phyloP scores from a whole-genome alignment of 2,888 invertebrate species.

The Acanthopleura granulata region DNA sequence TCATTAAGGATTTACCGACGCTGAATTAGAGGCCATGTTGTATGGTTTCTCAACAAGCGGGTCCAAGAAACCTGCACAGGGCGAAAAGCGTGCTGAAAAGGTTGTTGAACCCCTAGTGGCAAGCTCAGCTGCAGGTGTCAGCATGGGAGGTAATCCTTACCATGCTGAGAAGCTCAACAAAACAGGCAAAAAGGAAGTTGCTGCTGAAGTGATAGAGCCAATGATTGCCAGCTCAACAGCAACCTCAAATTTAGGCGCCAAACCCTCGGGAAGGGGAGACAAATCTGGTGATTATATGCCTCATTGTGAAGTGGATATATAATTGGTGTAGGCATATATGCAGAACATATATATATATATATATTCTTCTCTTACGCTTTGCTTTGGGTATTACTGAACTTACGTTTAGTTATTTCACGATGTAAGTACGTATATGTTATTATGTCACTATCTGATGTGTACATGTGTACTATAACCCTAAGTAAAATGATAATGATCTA shows the following conservation, averaged over 20 bases:
- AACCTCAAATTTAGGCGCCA: not conserved
- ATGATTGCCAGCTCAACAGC: not conserved
- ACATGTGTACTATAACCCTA: no score
- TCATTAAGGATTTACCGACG: not conserved
- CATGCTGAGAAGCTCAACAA: constrained; percentile 4
- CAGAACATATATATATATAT: no score
- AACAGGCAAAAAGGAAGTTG: not conserved
- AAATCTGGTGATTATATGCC: no score
- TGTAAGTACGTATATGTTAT: no score
- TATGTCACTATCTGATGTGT: no score
- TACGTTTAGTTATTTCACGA: no score
- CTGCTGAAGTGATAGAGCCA: not conserved
- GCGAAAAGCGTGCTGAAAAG: not conserved
- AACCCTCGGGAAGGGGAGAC: not conserved
- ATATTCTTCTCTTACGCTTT: no score
- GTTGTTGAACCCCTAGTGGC: not conserved
- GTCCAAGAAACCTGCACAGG: not conserved
- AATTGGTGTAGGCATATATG: no score
- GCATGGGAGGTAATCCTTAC: constrained; percentile 2
- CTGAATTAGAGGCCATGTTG: constrained; percentile 1
- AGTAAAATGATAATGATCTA: no score
- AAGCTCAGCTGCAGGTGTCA: not conserved
- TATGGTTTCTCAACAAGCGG: not conserved
- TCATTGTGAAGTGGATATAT: no score
- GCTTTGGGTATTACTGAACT: no score